phyloP scores from a whole-genome alignment of 1,140 invertebrate genomes.

The Neocloeon triangulifer region DNA sequence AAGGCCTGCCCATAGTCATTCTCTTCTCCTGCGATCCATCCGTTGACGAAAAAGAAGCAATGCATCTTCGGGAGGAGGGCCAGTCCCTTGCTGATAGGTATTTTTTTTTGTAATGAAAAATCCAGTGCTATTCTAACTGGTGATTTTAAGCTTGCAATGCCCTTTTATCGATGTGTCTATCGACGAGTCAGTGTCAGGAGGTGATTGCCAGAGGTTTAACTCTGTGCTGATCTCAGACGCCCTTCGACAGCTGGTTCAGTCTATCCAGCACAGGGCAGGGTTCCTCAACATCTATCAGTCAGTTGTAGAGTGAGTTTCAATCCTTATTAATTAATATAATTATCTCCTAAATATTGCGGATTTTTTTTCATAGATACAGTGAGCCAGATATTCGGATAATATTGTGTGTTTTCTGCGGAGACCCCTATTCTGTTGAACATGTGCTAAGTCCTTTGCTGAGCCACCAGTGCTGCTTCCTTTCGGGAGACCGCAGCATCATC shows the following conservation, averaged over 20 bases:
- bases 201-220: slow-evolving; percentile 31
- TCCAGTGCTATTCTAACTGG: neutral
- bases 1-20: slow-evolving; percentile 73
- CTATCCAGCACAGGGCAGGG: slow-evolving; percentile 45
- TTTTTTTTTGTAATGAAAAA: slow-evolving; percentile 9
- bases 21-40: slow-evolving; percentile 69
- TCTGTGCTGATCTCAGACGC: slow-evolving; percentile 40
- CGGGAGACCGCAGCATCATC: slow-evolving; percentile 66
- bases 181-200: slow-evolving; percentile 25
- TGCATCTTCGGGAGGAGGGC: slow-evolving; percentile 66
- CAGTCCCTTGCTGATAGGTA: slow-evolving; percentile 73
- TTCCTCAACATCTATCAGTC: slow-evolving; percentile 48
- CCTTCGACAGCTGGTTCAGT: slow-evolving; percentile 45
- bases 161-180: slow-evolving; percentile 63
- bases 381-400: slow-evolving; percentile 55
- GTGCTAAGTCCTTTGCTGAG: slow-evolving; percentile 69
- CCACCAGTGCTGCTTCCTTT: slow-evolving; percentile 70
- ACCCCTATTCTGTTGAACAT: slow-evolving; percentile 77
- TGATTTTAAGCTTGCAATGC: slow-evolving; percentile 46
- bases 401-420: slow-evolving; percentile 93
- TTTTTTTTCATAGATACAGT: too few relatives aligned
- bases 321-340: neutral
- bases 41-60: slow-evolving; percentile 59
- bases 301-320: slow-evolving; percentile 42
- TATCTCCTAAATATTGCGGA: slow-evolving; percentile 8